A percentile compares a stretch with the other conserved stretches of the same genome.
phyloP scores from a whole-genome alignment of 2,797 vertebrate genomes.

The Podarcis siculus region DNA sequence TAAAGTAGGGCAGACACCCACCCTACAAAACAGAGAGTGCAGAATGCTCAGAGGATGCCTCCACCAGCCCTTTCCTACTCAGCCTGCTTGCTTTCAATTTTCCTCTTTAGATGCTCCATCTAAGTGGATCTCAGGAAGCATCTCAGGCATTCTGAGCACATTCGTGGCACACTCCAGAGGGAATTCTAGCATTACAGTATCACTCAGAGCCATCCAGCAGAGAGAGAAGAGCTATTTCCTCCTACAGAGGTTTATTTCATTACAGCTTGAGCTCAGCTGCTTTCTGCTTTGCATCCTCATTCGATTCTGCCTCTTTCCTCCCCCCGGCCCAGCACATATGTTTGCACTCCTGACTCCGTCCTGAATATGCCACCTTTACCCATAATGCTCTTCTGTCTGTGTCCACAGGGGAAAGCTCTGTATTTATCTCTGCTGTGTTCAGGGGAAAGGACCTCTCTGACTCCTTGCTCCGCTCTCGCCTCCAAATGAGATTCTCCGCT shows the following conservation, averaged over 20 bases:
- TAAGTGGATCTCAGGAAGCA: not conserved
- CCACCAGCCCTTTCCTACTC: not conserved
- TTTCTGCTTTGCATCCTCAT: constrained; percentile 8
- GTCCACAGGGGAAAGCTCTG: not conserved
- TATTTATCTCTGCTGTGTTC: not conserved
- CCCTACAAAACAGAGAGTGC: too few relatives aligned
- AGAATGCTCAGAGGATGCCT: too few relatives aligned
- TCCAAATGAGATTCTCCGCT: not conserved
- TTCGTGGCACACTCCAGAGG: not conserved
- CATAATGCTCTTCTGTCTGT: not conserved
- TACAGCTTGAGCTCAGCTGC: not conserved
- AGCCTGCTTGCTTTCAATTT: not conserved
- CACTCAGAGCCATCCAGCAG: constrained; percentile 16
- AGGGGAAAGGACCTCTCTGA: not conserved
- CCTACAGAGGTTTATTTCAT: constrained; percentile 9
- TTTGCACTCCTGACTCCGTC: not conserved
- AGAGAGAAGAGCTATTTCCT: constrained; percentile 21
- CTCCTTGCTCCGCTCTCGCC: not conserved
- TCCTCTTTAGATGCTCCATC: not conserved
- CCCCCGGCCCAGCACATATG: not conserved
- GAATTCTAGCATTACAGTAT: constrained; percentile 3
- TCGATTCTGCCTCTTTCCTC: not conserved
- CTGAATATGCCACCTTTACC: not conserved
- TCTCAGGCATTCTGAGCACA: not conserved
- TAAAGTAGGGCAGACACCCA: too few relatives aligned